These are phyloP conservation scores for Semotilus atromaculatus DNA, from an alignment of 2,797 vertebrate genomes.

Conservation along the genomic window DNA sequence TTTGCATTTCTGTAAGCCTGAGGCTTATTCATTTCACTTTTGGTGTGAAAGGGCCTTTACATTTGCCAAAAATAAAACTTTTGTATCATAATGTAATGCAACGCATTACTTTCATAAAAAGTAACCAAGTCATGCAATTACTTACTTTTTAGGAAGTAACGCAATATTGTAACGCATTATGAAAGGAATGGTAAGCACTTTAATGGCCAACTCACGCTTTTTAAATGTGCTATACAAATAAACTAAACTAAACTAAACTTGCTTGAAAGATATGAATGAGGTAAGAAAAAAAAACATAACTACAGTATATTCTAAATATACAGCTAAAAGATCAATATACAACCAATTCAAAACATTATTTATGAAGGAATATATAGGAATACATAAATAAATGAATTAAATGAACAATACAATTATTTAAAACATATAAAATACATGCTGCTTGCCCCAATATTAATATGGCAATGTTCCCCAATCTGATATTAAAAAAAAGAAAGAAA, in stretches of 20 bases:
- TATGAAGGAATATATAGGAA: not conserved
- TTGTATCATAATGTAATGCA: not conserved
- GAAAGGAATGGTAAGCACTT: no score
- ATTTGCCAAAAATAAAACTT: not conserved
- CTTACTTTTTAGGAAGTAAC: no score
- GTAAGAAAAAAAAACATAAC: not conserved
- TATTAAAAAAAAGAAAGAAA: not conserved
- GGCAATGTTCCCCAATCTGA: not conserved
- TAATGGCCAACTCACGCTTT: no score
- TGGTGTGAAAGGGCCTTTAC: not conserved
- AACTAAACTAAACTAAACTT: no score
- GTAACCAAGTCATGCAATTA: not conserved
- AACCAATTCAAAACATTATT: not conserved
- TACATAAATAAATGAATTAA: not conserved
- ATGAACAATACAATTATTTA: not conserved
- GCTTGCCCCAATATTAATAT: not conserved
- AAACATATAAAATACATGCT: not conserved
- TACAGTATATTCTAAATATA: not conserved
- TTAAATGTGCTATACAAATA: no score
- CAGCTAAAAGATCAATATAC: not conserved
- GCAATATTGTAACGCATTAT: not conserved
- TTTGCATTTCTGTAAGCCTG: no score
- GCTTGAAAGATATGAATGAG: not conserved
- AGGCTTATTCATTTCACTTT: no score
- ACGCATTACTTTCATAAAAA: not conserved